phyloP scores from a whole-genome alignment of 2,888 invertebrate genomes.

The Phaonia tiefii region DNA sequence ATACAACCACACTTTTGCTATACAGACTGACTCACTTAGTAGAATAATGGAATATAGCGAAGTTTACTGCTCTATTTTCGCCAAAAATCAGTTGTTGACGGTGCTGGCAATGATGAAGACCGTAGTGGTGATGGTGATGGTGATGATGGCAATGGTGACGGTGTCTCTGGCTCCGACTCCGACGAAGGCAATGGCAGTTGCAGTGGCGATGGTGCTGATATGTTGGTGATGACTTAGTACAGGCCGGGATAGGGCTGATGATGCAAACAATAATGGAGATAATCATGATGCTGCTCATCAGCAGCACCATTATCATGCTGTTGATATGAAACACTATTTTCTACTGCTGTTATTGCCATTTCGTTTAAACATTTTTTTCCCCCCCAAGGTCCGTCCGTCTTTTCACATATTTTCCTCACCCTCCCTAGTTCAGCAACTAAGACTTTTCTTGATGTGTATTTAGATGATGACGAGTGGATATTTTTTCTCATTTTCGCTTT shows the following conservation, averaged over 20 bases:
- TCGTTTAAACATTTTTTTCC: constrained; percentile 1
- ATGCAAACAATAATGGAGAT: constrained; percentile 28
- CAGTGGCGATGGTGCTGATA: background rate
- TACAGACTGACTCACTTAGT: constrained; percentile 18
- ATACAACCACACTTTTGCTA: background rate
- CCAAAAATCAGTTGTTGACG: constrained; percentile 50
- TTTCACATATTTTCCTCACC: background rate
- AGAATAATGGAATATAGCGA: constrained; percentile 14
- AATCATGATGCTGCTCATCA: constrained; percentile 5
- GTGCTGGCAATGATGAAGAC: constrained; percentile 49
- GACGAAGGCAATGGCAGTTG: background rate
- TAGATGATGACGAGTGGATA: constrained; percentile 52
- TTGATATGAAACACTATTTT: background rate
- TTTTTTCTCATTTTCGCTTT: background rate
- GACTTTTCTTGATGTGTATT: constrained; percentile 49
- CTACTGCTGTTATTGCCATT: constrained; percentile 13
- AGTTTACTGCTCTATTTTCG: constrained; percentile 64
- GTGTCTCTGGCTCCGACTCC: background rate
- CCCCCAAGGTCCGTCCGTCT: constrained; percentile 28
- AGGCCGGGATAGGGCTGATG: constrained; percentile 15
- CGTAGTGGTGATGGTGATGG: constrained; percentile 42
- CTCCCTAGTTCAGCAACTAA: constrained; percentile 40
- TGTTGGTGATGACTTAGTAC: constrained; percentile 25
- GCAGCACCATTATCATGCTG: background rate
- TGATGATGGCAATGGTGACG: constrained; percentile 27